phyloP scores from a whole-genome alignment of 2,888 invertebrate genomes.

The Apamea sordens region DNA sequence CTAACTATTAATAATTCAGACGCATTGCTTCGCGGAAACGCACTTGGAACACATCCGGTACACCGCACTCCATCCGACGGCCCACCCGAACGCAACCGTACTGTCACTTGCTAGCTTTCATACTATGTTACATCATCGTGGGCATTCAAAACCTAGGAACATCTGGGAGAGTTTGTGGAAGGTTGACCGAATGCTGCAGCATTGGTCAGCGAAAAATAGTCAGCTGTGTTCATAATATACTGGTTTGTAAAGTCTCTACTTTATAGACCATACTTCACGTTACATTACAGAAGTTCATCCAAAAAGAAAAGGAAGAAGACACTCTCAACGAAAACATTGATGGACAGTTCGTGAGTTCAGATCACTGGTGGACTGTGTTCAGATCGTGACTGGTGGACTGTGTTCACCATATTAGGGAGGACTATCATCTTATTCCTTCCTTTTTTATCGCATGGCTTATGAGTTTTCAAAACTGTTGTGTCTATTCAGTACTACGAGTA shows the following conservation, averaged over 20 bases:
- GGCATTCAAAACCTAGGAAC: neutral
- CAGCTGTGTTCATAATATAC: neutral
- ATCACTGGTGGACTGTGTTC: conserved; percentile 15
- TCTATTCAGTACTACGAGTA: neutral
- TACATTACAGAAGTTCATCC: neutral
- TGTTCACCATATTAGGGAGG: neutral
- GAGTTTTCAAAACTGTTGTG: neutral
- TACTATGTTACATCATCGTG: conserved; percentile 4
- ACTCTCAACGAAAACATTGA: neutral
- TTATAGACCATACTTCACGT: neutral
- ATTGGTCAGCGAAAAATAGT: neutral
- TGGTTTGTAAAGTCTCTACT: neutral
- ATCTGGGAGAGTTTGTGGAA: neutral
- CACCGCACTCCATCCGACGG: conserved; percentile 35
- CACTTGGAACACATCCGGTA: conserved; percentile 74
- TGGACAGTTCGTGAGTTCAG: conserved; percentile 3
- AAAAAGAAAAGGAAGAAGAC: conserved; percentile 3
- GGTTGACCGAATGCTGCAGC: neutral
- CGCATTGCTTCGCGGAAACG: conserved; percentile 74
- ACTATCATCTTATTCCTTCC: neutral
- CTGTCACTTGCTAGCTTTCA: conserved; percentile 1
- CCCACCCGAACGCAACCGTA: conserved; percentile 5
- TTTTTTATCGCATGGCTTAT: neutral
- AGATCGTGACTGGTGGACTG: conserved; percentile 24
- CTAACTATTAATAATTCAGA: conserved; percentile 68